Conservation (phyloP, 2,888 invertebrate genomes). For the Drosophila seclusa region DNA sequence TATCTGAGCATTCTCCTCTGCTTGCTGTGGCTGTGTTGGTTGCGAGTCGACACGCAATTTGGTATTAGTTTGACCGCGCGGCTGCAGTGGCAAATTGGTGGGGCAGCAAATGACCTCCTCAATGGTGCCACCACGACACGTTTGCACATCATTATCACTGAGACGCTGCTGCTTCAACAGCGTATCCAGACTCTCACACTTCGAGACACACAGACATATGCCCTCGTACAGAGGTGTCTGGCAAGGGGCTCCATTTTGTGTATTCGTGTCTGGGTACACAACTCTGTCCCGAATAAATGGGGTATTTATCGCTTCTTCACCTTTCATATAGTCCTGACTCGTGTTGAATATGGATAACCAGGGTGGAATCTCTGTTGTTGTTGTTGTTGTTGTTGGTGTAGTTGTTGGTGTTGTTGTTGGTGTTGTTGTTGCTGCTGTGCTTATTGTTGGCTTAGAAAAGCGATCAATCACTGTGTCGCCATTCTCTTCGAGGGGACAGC, state of each 20-base stretch:
- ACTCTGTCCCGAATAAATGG: conserved; percentile 3
- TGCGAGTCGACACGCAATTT: conserved; percentile 1
- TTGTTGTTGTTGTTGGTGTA: neutral
- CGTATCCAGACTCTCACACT: conserved; percentile 43
- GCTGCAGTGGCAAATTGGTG: conserved; percentile 46
- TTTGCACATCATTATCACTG: conserved; percentile 47
- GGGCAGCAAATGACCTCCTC: conserved; percentile 74
- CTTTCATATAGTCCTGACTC: conserved; percentile 42
- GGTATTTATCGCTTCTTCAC: neutral
- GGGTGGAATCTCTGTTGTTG: conserved; percentile 3
- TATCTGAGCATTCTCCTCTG: neutral
- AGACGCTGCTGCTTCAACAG: conserved; percentile 54
- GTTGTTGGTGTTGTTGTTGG: neutral
- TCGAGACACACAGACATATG: conserved; percentile 43
- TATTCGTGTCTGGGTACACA: conserved; percentile 3
- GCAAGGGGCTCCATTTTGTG: conserved; percentile 22
- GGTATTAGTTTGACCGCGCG: conserved; percentile 38
- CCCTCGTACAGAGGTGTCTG: conserved; percentile 65
- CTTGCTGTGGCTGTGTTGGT: rapidly evolving
- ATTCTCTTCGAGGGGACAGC: conserved; percentile 50
- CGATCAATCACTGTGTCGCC: neutral
- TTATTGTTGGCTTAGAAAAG: neutral
- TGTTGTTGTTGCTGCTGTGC: neutral
- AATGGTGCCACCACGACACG: conserved; percentile 47
- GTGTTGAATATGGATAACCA: conserved; percentile 68